Evolutionary conservation across 2,888 invertebrate genomes (phyloP), one percentile per base, ranked within the genome.

Genomic region (Eupeodes latifasciatus): DNA sequence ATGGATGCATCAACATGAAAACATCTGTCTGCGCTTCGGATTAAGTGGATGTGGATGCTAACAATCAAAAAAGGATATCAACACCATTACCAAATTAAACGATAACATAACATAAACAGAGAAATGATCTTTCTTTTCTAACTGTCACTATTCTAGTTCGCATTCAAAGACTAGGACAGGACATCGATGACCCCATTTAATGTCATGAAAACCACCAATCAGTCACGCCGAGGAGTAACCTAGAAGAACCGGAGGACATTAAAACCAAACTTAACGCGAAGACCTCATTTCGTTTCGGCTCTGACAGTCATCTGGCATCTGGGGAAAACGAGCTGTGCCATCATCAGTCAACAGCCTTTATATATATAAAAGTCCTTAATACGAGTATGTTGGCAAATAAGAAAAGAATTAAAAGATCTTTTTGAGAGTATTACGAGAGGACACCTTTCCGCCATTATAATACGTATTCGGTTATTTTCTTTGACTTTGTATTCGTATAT

Each of bases 131-230:
- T 40, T 51, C 61, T 14, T 5, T 7, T 34, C 4, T n/a, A 44
- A 53, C 14, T 67, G 77, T 76, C 74, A 16, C 44, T 72, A 44
- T 19, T 72, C 53, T 62, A 36, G 4, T 44, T 55, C 27, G 76
- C 79, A 72, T 75, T 74, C 14, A 27, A 5, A 74, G 40, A 40
- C 40, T 40, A 40, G 81, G 81, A 84, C 77, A 40, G 81, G 81
- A 84, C 81, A 75, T 76, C 81, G 75, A 88, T 85, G 85, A 88
- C 77, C 88, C 88, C 78, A 81, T 85, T 88, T 88, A 81, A 78
- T 85, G 88, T 88, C 88, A 88, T 66, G 75, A 74, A 89, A 89
- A 89, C 89, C 89, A 79, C 89, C 81, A 89, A 89, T 89, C 89
- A 89, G 89, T 89, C 87, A 89, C 89, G 84, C 83, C 71, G 76